A percentile compares a stretch with the other conserved stretches of the same genome.
Conservation (phyloP, 2,113 vertebrate genomes). For the Rhinopithecus roxellana region DNA sequence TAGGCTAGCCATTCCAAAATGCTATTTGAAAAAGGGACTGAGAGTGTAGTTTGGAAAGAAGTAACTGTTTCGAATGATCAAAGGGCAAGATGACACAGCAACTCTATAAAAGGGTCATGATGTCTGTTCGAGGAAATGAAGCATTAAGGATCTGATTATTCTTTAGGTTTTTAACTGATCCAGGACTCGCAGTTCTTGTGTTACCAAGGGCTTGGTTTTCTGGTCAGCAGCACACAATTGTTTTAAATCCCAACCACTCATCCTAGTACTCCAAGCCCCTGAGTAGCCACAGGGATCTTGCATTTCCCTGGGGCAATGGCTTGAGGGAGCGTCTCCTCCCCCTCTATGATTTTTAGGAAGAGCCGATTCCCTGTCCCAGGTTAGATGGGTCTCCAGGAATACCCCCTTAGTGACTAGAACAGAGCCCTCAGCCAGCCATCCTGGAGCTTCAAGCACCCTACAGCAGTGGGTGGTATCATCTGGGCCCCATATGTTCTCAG, state of each 20-base stretch:
- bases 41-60: background rate
- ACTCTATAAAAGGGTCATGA: background rate
- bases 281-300: background rate
- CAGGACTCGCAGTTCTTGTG: background rate
- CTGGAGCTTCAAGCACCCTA: background rate
- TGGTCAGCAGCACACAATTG: too few species aligned
- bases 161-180: background rate
- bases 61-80: background rate
- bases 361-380: background rate
- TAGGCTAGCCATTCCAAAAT: background rate
- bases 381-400: background rate
- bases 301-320: background rate
- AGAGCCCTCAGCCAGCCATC: background rate
- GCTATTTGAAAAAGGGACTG: background rate
- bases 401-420: background rate
- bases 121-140: background rate
- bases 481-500: background rate
- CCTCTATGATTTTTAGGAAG: background rate
- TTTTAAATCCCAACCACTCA: background rate
- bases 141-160: background rate
- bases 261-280: background rate
- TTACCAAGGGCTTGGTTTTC: background rate
- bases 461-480: background rate
- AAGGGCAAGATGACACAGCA: background rate
- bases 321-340: background rate